Base-by-base conservation (phyloP, 1,140 invertebrate genomes). In the Lepidurus packardi region DNA sequence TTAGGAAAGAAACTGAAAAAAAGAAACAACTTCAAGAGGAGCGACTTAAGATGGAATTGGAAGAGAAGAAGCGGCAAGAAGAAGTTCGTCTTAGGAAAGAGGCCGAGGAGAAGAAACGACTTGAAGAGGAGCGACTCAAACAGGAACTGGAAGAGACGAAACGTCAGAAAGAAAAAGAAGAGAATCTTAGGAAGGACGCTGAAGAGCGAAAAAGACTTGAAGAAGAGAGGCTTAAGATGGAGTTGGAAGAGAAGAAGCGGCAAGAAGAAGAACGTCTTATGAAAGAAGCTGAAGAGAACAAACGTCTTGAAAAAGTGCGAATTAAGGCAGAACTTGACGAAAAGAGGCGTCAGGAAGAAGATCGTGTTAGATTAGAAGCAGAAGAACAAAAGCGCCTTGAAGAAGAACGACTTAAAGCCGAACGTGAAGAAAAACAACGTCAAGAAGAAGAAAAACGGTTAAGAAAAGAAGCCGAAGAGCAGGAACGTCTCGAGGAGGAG, bases 11-110 rank as follows among this genome's bases (percentile, higher is more conserved):
- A 78, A 79, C 79, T 80, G 77, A 53, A 77, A 76, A 79, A 80
- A 76, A 53, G 53, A 76, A 83, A 82, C 83, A 34, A 83, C 76
- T 44, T 79, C 80, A 79, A 80, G 75, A 7, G 81, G 82, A 81
- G 78, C 79, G 76, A 73, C 79, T 80, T 75, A 74, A 41, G 47
- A 73, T 79, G 75, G 78, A 75, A n/a, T 79, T 80, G 25, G 45
- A 79, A 78, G 83, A 79, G 75, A 78, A 73, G 78, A 78, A 78
- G 81, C 79, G 75, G 74, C 77, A 77, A 82, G 79, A 82, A 79
- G 75, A 80, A 81, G 78, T 80, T 75, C 75, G 65, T 73, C 25
- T 80, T 80, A 73, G 45, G 77, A 77, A 81, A 76, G 44, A 75
- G 78, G 80, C 79, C 44, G 77, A 74, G 77, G 78, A 79, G 81